phyloP scores from a whole-genome alignment of 2,113 vertebrate species.

The Neogale vison region DNA sequence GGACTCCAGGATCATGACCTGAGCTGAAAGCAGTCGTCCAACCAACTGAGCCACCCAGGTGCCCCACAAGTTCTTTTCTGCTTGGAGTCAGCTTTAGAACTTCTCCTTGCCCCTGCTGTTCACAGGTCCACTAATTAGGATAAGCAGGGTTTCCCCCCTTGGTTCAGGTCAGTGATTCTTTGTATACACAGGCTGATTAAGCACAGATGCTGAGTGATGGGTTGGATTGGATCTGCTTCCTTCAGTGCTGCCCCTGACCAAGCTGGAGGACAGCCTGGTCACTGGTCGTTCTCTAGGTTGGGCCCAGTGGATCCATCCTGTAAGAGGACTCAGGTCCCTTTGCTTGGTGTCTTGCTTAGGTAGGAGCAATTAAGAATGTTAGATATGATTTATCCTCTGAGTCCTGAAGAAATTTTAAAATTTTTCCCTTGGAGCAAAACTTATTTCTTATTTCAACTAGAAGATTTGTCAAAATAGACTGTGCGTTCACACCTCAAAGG shows the following conservation, averaged over 20 bases:
- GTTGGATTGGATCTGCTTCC: background rate
- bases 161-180: background rate
- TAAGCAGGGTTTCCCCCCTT: background rate
- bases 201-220: background rate
- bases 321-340: background rate
- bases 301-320: background rate
- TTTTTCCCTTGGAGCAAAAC: background rate
- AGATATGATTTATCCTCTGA: background rate
- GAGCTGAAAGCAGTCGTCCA: too few species aligned
- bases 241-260: background rate
- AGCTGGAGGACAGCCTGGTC: background rate
- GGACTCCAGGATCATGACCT: too few species aligned
- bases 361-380: background rate
- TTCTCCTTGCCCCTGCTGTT: background rate
- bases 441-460: background rate
- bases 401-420: conserved; percentile 4
- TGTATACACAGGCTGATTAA: background rate
- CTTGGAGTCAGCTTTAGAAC: background rate
- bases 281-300: too few species aligned
- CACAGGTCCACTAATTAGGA: background rate
- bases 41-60: too few species aligned
- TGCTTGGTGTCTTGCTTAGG: background rate
- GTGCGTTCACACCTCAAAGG: background rate
- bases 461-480: background rate
- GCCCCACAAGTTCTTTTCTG: background rate